Evolutionary conservation across 2,797 vertebrate species (phyloP), one percentile per base, ranked within the genome.

Genomic region (Chaunax sp.): DNA sequence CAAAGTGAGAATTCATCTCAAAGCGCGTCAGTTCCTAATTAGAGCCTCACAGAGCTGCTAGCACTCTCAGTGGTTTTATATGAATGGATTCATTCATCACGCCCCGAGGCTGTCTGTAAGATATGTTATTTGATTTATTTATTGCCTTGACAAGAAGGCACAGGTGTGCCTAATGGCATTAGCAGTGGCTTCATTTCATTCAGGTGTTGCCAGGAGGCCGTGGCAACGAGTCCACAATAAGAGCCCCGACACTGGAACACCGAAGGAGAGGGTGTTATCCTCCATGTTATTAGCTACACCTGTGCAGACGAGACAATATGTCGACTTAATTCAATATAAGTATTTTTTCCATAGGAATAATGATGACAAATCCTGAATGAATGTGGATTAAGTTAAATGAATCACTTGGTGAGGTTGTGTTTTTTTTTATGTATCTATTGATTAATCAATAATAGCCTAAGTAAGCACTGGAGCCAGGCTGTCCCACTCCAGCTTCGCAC

Each of bases 391-490:
- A 55, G 45, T 82, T 56, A 20, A 78, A 65, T 59, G 20, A 77
- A 76, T 77, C 62, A 53, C 71, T 66, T 62, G 18, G 49, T 47
- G 69, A 67, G 72, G 46, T 69, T 77, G 82, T 75, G 78, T 80
- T 81, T 60, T 61, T 72, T 76, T 84, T 75, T 81, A 80, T 80
- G 58, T 59, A 45, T 56, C 45, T 64, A 82, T 87, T 79, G 87
- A 87, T 85, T 74, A 37, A 84, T 76, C 72, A 64, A 28, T 77
- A 82, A 75, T 14, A 69, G 77, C 38, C 60, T 60, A 71, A 78
- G 77, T 72, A 69, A 83, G 69, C 75, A 43, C 45, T 13, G 35
- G 54, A 64, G 19, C 69, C 46, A 37, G 53, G 5, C 67, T 72
- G 82, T 76, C 82, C 73, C 60, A 50, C 62, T 47, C 22, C 0